Evolutionary conservation across 2,113 vertebrate species (phyloP), one percentile per base, ranked within the genome.

Genomic region (Oostethus manadensis): DNA sequence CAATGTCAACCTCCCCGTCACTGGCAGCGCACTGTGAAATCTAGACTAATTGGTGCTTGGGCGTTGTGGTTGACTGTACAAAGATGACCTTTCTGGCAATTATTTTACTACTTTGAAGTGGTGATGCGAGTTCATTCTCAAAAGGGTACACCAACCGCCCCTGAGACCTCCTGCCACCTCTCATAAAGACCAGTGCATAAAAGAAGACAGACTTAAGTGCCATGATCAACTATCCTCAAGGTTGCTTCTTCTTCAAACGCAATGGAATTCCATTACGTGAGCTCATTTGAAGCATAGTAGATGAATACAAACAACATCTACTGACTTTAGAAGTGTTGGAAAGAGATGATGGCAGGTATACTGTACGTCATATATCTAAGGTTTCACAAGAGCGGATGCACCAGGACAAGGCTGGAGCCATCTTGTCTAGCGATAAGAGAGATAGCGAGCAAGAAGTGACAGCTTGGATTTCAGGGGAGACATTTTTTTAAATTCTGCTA

Each of bases 361-460:
- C 29, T 78, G 82, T 76, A 64, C 66, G 81, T 70, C 66, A 60
- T 16, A 26, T 81, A 77, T 84, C 79, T 84, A 74, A 68, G 79
- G 82, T 85, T 81, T 84, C 85, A 87, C 75, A 64, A 47, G 73
- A 81, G 76, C 59, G 81, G 83, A 66, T 68, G 77, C 62, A 71
- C 65, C 62, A 70, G 61, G 73, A 77, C 60, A 26, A 58, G 68
- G 72, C 62, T 71, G 85, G 87, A 85, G 87, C 83, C 87, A 54
- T 73, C 55, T 72, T 74, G 87, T 87, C 84, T 87, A 80, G 74
- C 43, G 46, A 40, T 59, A 49, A 33, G 44, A 68, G 70, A 64
- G 76, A 78, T 58, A 68, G 79, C 54, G 48, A 56, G 64, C 56
- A 54, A 56, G 64, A 47, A 40, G 66, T 68, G 65, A 68, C 68